Evolutionary conservation across 2,888 invertebrate species (phyloP), one percentile per base, ranked within the genome.

Genomic region (Lycophotia porphyrea): DNA sequence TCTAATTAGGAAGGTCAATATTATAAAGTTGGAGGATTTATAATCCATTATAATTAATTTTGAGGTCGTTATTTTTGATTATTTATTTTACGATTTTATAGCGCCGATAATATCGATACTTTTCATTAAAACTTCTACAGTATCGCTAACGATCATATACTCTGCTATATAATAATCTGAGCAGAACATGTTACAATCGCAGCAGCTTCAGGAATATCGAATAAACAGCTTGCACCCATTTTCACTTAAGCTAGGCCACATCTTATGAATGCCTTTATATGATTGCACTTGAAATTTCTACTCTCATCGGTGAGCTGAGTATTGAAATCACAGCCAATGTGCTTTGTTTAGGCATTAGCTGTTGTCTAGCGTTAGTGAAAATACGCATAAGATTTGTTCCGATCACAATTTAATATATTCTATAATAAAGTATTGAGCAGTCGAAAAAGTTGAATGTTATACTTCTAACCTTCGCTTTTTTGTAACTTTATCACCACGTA

Each of bases 91-190:
- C 36, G 36, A 47, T 61, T 82, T 71, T 68, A 68, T 42, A 78
- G 15, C 78, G 79, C 61, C 61, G 69, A 66, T 55, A 21, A 18
- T 49, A 49, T 71, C 55, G 55, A 82, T 64, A 64, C 36, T 58
- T 71, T 58, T 63, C 15, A 36, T 55, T 82, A 3, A 49, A 76
- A 61, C 60, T 67, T 68, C 52, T 36, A 39, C 18, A 44, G 31
- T 52, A 61, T 69, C 42, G 31, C 31, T 67, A 58, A 52, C 58
- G 39, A 65, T 55, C 27, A 15, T 47, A 60, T n/a, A 31, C 9
- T 47, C 52, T 79, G 84, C 79, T 69, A 64, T 81, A 69, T 83
- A 80, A 80, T 52, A 34, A 68, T 72, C 34, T 68, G 52, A 76
- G 65, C 82, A 68, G 76, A 31, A 36, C 24, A 58, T 42, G 49